Conservation (phyloP, 2,888 invertebrate genomes). For the Melinaea menophilus region DNA sequence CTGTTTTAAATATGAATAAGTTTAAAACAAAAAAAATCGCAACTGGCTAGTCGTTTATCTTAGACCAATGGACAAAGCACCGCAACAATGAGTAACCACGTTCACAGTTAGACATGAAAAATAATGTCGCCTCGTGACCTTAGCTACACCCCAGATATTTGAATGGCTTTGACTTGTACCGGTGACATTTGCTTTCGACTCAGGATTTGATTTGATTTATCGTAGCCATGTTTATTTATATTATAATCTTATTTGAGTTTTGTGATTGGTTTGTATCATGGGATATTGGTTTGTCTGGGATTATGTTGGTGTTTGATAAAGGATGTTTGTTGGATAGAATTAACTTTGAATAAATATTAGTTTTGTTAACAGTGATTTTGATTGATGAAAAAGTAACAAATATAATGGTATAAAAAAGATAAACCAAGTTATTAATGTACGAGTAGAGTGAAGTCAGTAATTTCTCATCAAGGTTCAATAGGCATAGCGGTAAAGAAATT, state of each 20-base stretch:
- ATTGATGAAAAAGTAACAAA: neutral
- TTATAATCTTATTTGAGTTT: neutral
- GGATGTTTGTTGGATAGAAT: neutral
- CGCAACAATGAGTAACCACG: slow-evolving; percentile 52
- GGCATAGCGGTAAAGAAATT: slow-evolving; percentile 22
- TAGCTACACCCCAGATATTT: slow-evolving; percentile 33
- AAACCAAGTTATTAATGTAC: slow-evolving; percentile 1
- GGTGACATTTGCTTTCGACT: slow-evolving; percentile 2
- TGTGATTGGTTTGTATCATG: neutral
- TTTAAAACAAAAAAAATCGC: slow-evolving; percentile 14
- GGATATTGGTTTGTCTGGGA: neutral
- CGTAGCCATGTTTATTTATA: neutral
- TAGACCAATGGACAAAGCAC: slow-evolving; percentile 32
- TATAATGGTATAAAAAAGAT: neutral
- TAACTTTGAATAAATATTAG: neutral
- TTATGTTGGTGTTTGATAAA: neutral
- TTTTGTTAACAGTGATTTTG: neutral
- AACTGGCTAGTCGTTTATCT: slow-evolving; percentile 24
- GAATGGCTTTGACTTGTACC: slow-evolving; percentile 13
- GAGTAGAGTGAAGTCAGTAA: neutral
- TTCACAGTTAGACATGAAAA: slow-evolving; percentile 64
- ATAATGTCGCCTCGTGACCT: slow-evolving; percentile 60
- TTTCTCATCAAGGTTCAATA: slow-evolving; percentile 19
- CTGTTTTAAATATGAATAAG: neutral
- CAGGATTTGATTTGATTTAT: slow-evolving; percentile 2